Conservation (phyloP, 1,140 invertebrate species). For the Anastrepha obliqua region DNA sequence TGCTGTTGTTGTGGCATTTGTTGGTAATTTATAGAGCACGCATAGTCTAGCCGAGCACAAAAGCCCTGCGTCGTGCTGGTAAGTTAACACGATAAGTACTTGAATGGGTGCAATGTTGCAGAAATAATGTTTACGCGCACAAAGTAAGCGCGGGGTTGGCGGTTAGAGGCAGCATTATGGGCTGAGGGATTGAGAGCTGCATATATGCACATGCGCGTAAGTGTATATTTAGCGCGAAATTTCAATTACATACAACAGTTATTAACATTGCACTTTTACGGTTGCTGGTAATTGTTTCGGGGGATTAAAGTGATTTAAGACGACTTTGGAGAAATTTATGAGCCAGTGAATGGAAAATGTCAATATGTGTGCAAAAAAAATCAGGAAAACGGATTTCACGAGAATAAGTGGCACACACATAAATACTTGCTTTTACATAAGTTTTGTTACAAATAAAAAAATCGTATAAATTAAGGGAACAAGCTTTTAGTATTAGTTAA, state of each 20-base stretch:
- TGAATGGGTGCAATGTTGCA: slow-evolving; percentile 58
- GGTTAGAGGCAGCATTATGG: no score
- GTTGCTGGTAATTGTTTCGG: slow-evolving; percentile 40
- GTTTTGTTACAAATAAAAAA: no score
- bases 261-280: slow-evolving; percentile 45
- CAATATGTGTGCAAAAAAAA: neutral
- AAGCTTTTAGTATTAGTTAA: no score
- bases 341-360: neutral
- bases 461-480: no score
- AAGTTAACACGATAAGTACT: slow-evolving; percentile 60
- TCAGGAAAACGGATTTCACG: neutral
- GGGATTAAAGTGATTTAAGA: slow-evolving; percentile 40
- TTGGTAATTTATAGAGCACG: slow-evolving; percentile 42
- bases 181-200: neutral
- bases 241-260: slow-evolving; percentile 50
- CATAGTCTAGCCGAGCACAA: slow-evolving; percentile 17
- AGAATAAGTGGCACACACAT: no score
- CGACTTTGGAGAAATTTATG: slow-evolving; percentile 15
- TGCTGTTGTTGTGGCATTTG: slow-evolving; percentile 45
- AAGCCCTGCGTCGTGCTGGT: slow-evolving; percentile 56
- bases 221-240: slow-evolving; percentile 20
- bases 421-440: no score
- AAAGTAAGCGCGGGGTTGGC: neutral
- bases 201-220: neutral
- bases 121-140: slow-evolving; percentile 55